Evolutionary conservation across 2,113 vertebrate genomes (phyloP).

Genomic region (Cyprinodon tularosa): DNA sequence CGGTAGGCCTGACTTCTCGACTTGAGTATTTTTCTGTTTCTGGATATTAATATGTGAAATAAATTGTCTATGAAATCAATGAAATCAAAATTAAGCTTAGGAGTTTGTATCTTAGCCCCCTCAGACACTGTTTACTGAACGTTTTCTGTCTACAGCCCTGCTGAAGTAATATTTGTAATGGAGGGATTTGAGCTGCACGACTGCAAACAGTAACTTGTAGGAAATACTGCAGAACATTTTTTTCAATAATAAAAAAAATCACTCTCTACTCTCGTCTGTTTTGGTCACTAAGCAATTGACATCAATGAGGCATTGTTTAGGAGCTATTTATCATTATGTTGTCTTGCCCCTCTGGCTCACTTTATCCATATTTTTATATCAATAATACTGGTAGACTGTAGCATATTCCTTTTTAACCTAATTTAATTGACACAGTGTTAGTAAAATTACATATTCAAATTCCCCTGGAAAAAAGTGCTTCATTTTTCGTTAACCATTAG

Average conservation of each 20-base stretch:
- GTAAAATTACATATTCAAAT: not conserved
- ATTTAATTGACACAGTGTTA: not conserved
- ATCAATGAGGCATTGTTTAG: not conserved
- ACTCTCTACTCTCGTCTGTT: not conserved
- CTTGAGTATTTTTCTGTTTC: not conserved
- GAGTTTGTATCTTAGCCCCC: not conserved
- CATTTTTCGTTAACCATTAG: not conserved
- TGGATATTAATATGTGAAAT: not conserved
- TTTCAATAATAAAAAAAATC: not conserved
- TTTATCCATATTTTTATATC: not conserved
- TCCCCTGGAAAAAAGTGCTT: not conserved
- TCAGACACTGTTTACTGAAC: not conserved
- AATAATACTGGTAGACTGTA: not conserved
- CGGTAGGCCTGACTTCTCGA: constrained; percentile 74
- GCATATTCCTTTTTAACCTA: not conserved
- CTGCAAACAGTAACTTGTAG: not conserved
- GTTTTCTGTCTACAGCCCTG: too few relatives aligned
- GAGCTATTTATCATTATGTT: not conserved
- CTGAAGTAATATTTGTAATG: not conserved
- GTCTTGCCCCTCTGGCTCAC: not conserved
- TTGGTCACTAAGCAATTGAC: not conserved
- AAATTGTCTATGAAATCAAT: not conserved
- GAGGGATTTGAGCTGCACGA: not conserved
- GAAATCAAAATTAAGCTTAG: not conserved
- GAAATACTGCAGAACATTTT: not conserved